Conservation (phyloP, 2,797 vertebrate species). For the Peromyscus aztecus region DNA sequence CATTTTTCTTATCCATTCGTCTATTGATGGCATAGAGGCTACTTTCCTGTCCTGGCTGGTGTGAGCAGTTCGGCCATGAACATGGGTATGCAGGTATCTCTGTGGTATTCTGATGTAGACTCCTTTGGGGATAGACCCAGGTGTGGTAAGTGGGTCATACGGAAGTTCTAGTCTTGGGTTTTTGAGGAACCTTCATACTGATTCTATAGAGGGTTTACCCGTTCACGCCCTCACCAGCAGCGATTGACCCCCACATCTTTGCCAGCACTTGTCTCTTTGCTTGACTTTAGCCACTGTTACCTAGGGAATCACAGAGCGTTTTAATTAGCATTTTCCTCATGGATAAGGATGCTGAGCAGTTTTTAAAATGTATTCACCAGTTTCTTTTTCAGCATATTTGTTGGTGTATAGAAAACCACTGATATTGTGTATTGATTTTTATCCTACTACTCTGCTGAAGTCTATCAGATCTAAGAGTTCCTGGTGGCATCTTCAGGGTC, state of each 20-base stretch:
- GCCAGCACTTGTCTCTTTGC: background rate
- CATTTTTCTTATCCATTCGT: background rate
- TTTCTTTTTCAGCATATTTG: background rate
- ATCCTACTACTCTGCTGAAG: background rate
- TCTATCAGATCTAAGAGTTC: background rate
- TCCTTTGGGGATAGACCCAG: background rate
- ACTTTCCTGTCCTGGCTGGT: background rate
- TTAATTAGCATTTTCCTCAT: background rate
- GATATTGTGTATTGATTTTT: background rate
- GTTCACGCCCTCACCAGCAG: background rate
- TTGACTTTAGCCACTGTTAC: background rate
- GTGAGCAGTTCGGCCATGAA: background rate
- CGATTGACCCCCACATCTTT: background rate
- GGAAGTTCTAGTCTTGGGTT: background rate
- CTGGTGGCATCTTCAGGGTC: background rate
- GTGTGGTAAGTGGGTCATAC: background rate
- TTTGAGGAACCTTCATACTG: background rate
- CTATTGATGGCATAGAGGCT: background rate
- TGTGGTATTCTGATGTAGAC: background rate
- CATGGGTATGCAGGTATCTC: background rate
- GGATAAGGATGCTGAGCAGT: background rate
- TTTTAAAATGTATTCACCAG: background rate
- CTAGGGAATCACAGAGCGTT: background rate
- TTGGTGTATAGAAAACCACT: background rate
- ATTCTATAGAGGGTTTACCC: background rate